Conservation (phyloP, 2,113 vertebrate genomes). For the Nycticryphes semicollaris region DNA sequence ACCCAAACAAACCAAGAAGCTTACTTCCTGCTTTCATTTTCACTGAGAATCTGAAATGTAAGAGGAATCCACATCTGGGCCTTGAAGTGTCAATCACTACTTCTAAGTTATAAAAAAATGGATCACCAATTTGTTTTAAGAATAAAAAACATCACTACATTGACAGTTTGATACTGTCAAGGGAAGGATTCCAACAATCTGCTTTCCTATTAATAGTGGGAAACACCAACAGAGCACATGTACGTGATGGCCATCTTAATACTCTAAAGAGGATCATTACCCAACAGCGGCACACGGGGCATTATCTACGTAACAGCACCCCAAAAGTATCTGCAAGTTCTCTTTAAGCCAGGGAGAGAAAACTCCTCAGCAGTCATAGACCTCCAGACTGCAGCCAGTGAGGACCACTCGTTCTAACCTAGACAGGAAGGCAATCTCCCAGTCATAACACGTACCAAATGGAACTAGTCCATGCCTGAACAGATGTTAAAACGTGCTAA, state of each 20-base stretch:
- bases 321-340: background rate
- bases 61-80: background rate
- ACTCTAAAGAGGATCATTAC: background rate
- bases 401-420: background rate
- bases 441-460: background rate
- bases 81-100: background rate
- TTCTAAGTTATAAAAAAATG: background rate
- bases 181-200: background rate
- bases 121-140: background rate
- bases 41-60: background rate
- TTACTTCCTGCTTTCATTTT: background rate
- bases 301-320: background rate
- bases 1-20: background rate
- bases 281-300: background rate
- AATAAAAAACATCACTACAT: background rate
- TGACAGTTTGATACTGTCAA: background rate
- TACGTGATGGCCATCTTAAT: background rate
- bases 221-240: background rate
- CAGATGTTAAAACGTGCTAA: background rate
- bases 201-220: background rate
- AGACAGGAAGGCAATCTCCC: background rate
- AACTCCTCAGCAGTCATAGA: background rate
- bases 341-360: background rate
- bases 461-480: background rate
- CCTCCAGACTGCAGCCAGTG: background rate